Evolutionary conservation across 1,140 invertebrate species (phyloP), one percentile per base, ranked within the genome.

Genomic region (Polyergus mexicanus): DNA sequence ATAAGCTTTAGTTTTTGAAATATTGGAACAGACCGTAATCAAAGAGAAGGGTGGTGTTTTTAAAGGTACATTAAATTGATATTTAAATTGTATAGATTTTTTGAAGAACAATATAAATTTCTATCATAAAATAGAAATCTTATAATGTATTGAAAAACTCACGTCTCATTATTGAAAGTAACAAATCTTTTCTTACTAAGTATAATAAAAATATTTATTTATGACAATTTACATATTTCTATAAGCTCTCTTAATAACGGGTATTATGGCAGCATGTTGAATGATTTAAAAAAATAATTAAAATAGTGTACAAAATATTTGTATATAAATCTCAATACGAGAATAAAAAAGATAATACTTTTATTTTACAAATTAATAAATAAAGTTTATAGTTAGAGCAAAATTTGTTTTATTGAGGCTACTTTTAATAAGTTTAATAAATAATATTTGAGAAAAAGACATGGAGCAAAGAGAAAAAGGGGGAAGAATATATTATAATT

Each of bases 331-430:
- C 7, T 8, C 25, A n/a, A 32, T 32, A 51, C 51, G n/a, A 56
- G 22, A 72, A 72, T 28, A 16, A 47, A 47, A 28, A 63, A 47
- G 58, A 3, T 78, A 22, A 35, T n/a, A n/a, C n/a, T n/a, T n/a
- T 44, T 44, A 44, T 44, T 11, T 77, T 66, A 78, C 0, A 25
- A 78, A 28, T 62, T 16, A 13, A 66, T 22, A 65, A 63, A 77
- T 76, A 76, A 76, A 76, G 41, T 77, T 77, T 35, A 56, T 51
- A 63, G n/a, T 65, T 65, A 28, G 10, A 62, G 10, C 35, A 28
- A 16, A 28, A 44, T 63, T 32, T 47, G 7, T 44, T 32, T 32
- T 44, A 44, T 44, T 11, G 41, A 44, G 41, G 2, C 10, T 44
- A 44, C 2, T 11, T 44, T 11, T 44, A 44, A 44, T 44, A 44